These are phyloP conservation scores for Elachura formosa DNA, from an alignment of 2,113 vertebrate species.

Conservation along the genomic window DNA sequence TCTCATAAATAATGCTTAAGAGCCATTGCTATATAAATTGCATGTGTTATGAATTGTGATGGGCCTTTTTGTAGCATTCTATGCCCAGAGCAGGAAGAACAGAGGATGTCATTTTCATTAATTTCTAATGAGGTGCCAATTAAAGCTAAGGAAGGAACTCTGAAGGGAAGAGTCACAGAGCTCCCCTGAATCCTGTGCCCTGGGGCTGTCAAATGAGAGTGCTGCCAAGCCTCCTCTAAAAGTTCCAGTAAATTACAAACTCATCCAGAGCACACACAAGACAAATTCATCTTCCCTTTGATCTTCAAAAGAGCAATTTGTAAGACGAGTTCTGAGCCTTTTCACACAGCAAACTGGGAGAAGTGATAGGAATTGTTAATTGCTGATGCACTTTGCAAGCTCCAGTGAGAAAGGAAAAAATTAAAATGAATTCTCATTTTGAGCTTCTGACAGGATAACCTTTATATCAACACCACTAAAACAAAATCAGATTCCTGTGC, in stretches of 20 bases:
- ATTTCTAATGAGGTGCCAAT: slow-evolving; percentile 86
- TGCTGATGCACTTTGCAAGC: slow-evolving; percentile 57
- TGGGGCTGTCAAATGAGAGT: slow-evolving; percentile 65
- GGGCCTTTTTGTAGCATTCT: slow-evolving; percentile 76
- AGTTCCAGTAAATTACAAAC: slow-evolving; percentile 79
- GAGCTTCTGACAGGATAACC: slow-evolving; percentile 61
- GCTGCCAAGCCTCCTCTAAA: slow-evolving; percentile 64
- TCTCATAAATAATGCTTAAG: slow-evolving; percentile 85
- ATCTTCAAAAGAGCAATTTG: slow-evolving; percentile 86
- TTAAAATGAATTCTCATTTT: slow-evolving; percentile 56
- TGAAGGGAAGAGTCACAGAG: slow-evolving; percentile 72
- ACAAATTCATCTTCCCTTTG: slow-evolving; percentile 75
- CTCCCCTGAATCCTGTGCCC: slow-evolving; percentile 71
- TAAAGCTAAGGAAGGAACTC: slow-evolving; percentile 76
- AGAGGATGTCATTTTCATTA: slow-evolving; percentile 85
- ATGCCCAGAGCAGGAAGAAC: slow-evolving; percentile 77
- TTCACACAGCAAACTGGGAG: slow-evolving; percentile 56
- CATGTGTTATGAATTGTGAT: slow-evolving; percentile 80
- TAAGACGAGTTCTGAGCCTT: slow-evolving; percentile 76
- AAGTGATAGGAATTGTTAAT: slow-evolving; percentile 80
- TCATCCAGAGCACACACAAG: slow-evolving; percentile 69
- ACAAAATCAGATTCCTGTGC: slow-evolving; percentile 34
- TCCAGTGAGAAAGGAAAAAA: slow-evolving; percentile 55
- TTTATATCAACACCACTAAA: slow-evolving; percentile 61
- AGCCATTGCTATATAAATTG: slow-evolving; percentile 76